A percentile compares a stretch with the other conserved stretches of the same genome.
Evolutionary conservation across 2,113 vertebrate genomes (phyloP).

Genomic region (Cygnus atratus): DNA sequence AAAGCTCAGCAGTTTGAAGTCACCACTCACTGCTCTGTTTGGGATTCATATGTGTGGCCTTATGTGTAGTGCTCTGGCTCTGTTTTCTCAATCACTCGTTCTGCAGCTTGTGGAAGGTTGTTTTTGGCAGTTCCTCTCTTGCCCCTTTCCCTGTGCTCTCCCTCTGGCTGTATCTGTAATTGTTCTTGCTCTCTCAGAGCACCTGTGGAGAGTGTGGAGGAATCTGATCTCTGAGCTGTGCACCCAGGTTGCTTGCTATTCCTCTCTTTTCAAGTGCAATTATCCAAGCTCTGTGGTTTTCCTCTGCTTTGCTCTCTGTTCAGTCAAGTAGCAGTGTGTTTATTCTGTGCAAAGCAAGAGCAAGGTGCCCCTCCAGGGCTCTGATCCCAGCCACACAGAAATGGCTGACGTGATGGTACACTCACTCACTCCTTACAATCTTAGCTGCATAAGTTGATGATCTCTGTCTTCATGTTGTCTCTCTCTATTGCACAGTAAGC

Average conservation of each 20-base stretch:
- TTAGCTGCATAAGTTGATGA: background rate
- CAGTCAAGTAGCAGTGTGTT: background rate
- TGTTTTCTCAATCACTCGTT: slow-evolving; percentile 49
- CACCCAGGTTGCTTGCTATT: background rate
- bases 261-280: background rate
- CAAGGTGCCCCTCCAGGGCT: background rate
- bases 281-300: background rate
- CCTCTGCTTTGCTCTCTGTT: background rate
- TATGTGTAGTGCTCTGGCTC: background rate
- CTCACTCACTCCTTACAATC: background rate
- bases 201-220: background rate
- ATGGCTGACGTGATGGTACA: background rate
- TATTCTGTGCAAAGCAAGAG: background rate
- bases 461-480: background rate
- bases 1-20: slow-evolving; percentile 10
- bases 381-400: background rate
- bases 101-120: background rate
- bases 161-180: background rate
- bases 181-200: background rate
- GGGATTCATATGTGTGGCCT: background rate
- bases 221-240: background rate
- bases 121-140: slow-evolving; percentile 39
- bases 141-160: background rate
- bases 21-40: background rate
- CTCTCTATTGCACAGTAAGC: background rate